A percentile compares a stretch with the other conserved stretches of the same genome.
phyloP scores from a whole-genome alignment of 2,888 invertebrate species.

The Yponomeuta sedellus region DNA sequence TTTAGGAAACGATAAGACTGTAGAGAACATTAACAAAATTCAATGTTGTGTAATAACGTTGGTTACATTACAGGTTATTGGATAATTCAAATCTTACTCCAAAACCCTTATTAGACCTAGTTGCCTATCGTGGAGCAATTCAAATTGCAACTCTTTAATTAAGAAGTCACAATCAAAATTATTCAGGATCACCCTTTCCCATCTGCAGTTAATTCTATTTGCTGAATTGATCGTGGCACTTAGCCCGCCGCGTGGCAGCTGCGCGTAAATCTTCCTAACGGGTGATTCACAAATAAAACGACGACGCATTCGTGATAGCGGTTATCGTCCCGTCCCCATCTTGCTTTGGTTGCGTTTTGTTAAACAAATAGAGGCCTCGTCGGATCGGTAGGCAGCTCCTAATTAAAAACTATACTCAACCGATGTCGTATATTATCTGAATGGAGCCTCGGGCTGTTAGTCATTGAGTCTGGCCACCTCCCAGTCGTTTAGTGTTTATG shows the following conservation, averaged over 20 bases:
- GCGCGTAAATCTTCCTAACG: constrained; percentile 60
- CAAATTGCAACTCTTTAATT: constrained; percentile 23
- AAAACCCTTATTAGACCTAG: neutral
- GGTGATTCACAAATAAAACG: constrained; percentile 56
- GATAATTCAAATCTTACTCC: neutral
- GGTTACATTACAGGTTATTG: no score
- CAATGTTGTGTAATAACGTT: no score
- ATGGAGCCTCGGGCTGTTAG: constrained; percentile 53
- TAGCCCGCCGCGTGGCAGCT: constrained; percentile 45
- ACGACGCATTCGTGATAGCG: constrained; percentile 43
- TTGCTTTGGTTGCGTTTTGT: constrained; percentile 53
- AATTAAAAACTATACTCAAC: constrained; percentile 68
- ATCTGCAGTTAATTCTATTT: constrained; percentile 45
- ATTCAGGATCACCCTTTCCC: constrained; percentile 31
- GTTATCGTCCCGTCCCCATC: constrained; percentile 53
- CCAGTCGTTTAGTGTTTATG: constrained; percentile 55
- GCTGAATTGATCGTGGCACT: constrained; percentile 54
- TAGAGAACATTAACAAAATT: neutral
- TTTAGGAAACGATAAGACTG: neutral
- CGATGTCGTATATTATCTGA: constrained; percentile 58
- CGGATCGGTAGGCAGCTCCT: constrained; percentile 59
- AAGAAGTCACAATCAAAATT: constrained; percentile 32
- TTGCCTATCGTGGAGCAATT: neutral
- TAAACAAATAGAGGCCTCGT: constrained; percentile 64
- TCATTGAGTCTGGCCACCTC: constrained; percentile 55